phyloP scores from a whole-genome alignment of 53 echinoderm and acorn worm species.

The Temnopleurus reevesii region DNA sequence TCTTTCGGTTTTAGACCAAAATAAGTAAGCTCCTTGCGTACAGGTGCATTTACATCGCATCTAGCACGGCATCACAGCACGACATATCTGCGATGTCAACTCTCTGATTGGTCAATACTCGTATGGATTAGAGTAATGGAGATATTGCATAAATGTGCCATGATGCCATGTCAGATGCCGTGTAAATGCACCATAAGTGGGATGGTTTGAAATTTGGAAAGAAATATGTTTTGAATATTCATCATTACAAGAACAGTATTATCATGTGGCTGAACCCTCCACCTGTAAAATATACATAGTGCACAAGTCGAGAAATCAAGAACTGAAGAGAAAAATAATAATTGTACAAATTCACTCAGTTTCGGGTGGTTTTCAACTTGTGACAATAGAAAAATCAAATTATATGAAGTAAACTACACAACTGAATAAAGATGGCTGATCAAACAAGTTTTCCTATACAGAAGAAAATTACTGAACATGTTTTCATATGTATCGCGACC shows the following conservation, averaged over 20 bases:
- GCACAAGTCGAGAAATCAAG: conserved; percentile 35
- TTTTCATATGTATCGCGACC: not conserved
- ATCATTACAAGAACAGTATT: not conserved
- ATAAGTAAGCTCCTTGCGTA: too few species aligned
- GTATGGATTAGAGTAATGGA: too few species aligned
- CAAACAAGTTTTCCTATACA: not conserved
- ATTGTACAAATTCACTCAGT: not conserved
- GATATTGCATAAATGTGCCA: too few species aligned
- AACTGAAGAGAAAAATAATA: not conserved
- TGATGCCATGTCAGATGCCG: too few species aligned
- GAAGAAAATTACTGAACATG: not conserved
- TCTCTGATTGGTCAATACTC: too few species aligned
- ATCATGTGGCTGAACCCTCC: not conserved
- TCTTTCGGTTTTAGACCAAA: too few species aligned
- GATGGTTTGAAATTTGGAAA: conserved; percentile 28
- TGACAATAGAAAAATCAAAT: not conserved
- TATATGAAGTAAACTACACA: not conserved
- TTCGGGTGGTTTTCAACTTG: conserved; percentile 32
- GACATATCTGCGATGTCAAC: too few species aligned
- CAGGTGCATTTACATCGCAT: too few species aligned
- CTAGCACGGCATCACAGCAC: too few species aligned
- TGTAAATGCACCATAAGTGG: too few species aligned
- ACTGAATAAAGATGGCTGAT: not conserved
- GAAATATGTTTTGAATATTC: conserved; percentile 19
- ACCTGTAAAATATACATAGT: conserved; percentile 15